A percentile compares a stretch with the other conserved stretches of the same genome.
Conservation (phyloP, 2,113 vertebrate genomes). For the Gnathochromis pfefferi region DNA sequence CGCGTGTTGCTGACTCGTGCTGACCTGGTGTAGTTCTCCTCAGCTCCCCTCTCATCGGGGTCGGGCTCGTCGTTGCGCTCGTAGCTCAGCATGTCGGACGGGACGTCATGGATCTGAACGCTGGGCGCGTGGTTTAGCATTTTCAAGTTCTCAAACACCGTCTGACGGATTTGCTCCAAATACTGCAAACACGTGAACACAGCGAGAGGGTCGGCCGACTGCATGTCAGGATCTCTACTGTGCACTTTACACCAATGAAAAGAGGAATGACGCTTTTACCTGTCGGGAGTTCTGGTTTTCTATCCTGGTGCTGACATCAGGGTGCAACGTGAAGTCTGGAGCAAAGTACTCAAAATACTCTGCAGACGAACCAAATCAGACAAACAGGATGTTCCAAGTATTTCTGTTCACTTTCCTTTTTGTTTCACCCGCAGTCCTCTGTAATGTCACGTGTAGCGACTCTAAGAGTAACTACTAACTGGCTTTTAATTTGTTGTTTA, state of each 20-base stretch:
- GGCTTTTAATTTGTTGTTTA: neutral
- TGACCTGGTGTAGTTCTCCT: slow-evolving; percentile 91
- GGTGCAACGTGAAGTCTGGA: slow-evolving; percentile 96
- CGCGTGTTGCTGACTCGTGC: neutral
- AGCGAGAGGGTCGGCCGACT: neutral
- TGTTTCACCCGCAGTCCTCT: neutral
- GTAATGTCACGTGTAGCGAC: neutral
- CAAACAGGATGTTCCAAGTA: neutral
- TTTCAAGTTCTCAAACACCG: slow-evolving; percentile 96
- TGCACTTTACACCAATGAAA: neutral
- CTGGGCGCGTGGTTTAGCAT: slow-evolving; percentile 98
- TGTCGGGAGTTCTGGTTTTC: slow-evolving; percentile 98
- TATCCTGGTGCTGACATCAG: slow-evolving; percentile 96
- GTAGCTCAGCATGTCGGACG: slow-evolving; percentile 90
- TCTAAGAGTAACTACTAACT: neutral
- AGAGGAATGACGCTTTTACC: slow-evolving; percentile 55
- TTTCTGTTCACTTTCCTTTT: neutral
- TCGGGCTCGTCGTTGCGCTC: slow-evolving; percentile 91
- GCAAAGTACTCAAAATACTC: slow-evolving; percentile 99
- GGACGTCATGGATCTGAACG: slow-evolving; percentile 97
- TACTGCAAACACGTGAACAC: slow-evolving; percentile 68
- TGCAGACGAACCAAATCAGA: slow-evolving; percentile 35
- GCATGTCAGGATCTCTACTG: neutral
- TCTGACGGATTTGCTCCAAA: slow-evolving; percentile 96
- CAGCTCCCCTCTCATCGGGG: slow-evolving; percentile 86